Evolutionary conservation across 2,113 vertebrate species (phyloP).

Genomic region (Dicerorhinus sumatrensis): DNA sequence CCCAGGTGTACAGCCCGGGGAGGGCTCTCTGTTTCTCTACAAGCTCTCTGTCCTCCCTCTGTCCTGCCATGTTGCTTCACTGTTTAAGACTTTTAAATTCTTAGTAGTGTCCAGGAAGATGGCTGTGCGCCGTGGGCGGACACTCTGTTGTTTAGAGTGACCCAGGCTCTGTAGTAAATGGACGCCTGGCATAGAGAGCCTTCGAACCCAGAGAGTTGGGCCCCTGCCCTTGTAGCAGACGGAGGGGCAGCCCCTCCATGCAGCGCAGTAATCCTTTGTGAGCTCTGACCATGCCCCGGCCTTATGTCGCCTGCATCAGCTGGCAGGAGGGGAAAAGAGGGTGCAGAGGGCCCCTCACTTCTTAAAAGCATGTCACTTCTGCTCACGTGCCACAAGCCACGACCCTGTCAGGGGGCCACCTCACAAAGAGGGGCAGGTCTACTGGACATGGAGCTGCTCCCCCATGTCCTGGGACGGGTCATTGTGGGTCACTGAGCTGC

Average conservation of each 20-base stretch:
- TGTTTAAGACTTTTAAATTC: not conserved
- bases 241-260: rapidly evolving
- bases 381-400: too few relatives aligned
- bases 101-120: not conserved
- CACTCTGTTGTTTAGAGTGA: not conserved
- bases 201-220: not conserved
- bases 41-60: not conserved
- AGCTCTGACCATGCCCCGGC: not conserved
- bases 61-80: not conserved
- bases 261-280: too few relatives aligned
- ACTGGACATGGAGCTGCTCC: not conserved
- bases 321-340: not conserved
- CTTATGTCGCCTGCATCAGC: not conserved
- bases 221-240: not conserved
- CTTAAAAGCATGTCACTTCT: not conserved
- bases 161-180: not conserved
- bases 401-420: too few relatives aligned
- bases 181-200: too few relatives aligned
- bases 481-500: too few relatives aligned
- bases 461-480: not conserved
- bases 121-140: not conserved
- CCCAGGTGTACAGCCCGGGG: rapidly evolving
- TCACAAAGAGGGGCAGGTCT: too few relatives aligned
- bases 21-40: not conserved
- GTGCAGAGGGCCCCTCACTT: not conserved